Evolutionary conservation across 2,797 vertebrate genomes (phyloP).

Genomic region (Peromyscus eremicus): DNA sequence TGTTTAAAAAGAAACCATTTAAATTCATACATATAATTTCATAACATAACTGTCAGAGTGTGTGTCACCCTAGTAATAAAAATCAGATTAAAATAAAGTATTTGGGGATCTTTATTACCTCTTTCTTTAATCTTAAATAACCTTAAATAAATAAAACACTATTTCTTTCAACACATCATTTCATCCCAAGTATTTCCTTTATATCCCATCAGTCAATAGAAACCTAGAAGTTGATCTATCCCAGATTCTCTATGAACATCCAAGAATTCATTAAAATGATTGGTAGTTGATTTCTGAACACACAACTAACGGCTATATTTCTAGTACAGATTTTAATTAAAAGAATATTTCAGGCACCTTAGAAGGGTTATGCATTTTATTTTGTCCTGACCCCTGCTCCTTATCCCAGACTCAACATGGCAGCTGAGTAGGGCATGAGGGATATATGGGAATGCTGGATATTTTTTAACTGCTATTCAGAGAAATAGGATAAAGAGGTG

Average conservation of each 20-base stretch:
- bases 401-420: not conserved
- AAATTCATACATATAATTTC: not conserved
- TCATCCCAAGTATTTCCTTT: not conserved
- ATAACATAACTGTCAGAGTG: not conserved
- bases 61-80: slow-evolving; percentile 9
- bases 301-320: slow-evolving; percentile 8
- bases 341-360: slow-evolving; percentile 19
- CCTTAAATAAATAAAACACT: not conserved
- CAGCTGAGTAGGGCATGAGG: not conserved
- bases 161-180: not conserved
- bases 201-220: slow-evolving; percentile 6
- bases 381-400: slow-evolving; percentile 47
- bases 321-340: not conserved
- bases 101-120: not conserved
- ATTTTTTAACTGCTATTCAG: slow-evolving; percentile 13
- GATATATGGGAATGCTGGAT: not conserved
- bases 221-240: not conserved
- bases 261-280: slow-evolving; percentile 44
- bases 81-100: slow-evolving; percentile 10
- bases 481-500: slow-evolving; percentile 39
- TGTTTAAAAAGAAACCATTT: not conserved
- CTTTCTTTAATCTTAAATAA: not conserved
- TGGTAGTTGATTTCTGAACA: not conserved
- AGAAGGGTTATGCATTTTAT: not conserved
- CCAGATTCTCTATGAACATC: not conserved